Base-by-base conservation (phyloP, 2,113 vertebrate genomes). In the Triplophysa rosa region DNA sequence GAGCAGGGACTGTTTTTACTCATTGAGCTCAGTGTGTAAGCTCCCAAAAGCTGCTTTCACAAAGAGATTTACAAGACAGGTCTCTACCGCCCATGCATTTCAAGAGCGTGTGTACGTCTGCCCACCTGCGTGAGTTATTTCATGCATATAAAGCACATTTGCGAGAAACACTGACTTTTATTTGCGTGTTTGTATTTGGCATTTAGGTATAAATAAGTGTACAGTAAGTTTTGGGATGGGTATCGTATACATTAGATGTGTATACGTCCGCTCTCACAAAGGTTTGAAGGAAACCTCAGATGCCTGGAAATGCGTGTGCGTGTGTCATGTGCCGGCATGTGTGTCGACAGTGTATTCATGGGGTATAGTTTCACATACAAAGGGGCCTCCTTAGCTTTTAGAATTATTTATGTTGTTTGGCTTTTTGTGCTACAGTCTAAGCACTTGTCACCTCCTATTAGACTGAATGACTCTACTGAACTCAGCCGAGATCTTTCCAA, bases 61-160 rank as follows among this genome's bases (percentile, higher is more conserved):
- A 92, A 92, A 92, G 88, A 93, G 90, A 92, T 92, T 92, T 92
- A 93, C 91, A 92, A 91, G 90, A 91, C 91, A 91, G 89, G 87
- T 91, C 90, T 92, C 80, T 78, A 78, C 89, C 84, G 84, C 90
- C 89, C 78, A n/a, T 90, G 90, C 87, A 90, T 92, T 87, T 82
- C 63, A 76, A 47, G 56, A 47, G 37, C 67, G 76, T 49, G 52
- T 82, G 52, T 77, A 54, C 26, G 63, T 37, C 26, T 74, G 69
- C 26, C 78, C 26, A 54, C 66, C 47, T 75, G 37, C 62, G 47
- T 72, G 63, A 73, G 49, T 63, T 67, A 62, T 70, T 70, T 61
- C n/a, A 63, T 77, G 58, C 63, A 63, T 62, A 37, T 47, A n/a
- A 58, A 73, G 69, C 58, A 23, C 33, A 71, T 84, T 79, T 49